These are phyloP conservation scores for Hydrocynus forskahlii DNA, from an alignment of 2,797 vertebrate genomes.

Conservation along the genomic window DNA sequence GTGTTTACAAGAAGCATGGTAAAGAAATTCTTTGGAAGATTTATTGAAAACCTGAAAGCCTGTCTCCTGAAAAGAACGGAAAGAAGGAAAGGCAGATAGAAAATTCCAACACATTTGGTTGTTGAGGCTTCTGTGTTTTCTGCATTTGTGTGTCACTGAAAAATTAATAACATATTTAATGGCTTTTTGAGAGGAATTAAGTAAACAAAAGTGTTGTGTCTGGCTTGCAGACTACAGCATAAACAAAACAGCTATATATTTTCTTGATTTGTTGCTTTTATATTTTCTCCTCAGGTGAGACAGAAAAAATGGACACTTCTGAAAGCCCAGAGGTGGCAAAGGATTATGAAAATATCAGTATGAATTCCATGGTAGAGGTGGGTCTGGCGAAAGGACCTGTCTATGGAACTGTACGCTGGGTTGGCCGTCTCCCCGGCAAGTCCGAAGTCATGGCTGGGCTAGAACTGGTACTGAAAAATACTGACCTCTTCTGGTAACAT, in stretches of 20 bases:
- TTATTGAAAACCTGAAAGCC: too few species aligned
- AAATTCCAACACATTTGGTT: too few species aligned
- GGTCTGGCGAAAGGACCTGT: constrained; percentile 60
- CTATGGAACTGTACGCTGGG: constrained; percentile 86
- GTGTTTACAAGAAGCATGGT: too few species aligned
- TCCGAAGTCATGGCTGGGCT: constrained; percentile 77
- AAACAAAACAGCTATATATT: not conserved
- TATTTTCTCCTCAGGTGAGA: constrained; percentile 32
- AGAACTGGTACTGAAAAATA: constrained; percentile 80
- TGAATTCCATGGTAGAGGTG: constrained; percentile 84
- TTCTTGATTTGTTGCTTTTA: not conserved
- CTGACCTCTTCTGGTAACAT: constrained; percentile 25
- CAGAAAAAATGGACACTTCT: constrained; percentile 54
- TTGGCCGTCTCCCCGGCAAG: constrained; percentile 72
- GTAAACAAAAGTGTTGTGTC: too few species aligned
- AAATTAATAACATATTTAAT: too few species aligned
- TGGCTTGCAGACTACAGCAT: not conserved
- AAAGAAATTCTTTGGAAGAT: too few species aligned
- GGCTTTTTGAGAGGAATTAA: too few species aligned
- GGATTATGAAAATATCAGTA: constrained; percentile 53
- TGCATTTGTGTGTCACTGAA: too few species aligned
- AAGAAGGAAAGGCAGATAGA: too few species aligned
- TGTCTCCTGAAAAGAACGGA: too few species aligned
- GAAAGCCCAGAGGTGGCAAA: not conserved
- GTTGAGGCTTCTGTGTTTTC: too few species aligned